A percentile compares a stretch with the other conserved stretches of the same genome.
phyloP scores from a whole-genome alignment of 2,888 invertebrate genomes.

The Hypomecis punctinalis region DNA sequence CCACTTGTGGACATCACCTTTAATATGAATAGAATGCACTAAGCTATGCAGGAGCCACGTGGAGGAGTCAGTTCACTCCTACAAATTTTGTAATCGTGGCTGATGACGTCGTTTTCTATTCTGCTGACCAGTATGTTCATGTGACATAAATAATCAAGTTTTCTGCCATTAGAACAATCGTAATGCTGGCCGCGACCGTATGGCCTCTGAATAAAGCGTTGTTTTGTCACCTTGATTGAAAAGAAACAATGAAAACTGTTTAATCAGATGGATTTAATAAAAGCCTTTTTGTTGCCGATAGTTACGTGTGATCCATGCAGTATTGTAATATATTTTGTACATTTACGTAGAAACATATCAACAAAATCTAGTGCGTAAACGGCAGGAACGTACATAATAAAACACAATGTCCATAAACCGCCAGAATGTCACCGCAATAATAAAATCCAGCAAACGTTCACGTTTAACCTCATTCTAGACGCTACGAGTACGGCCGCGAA shows the following conservation, averaged over 20 bases:
- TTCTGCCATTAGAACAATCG: background rate
- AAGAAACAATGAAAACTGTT: slow-evolving; percentile 32
- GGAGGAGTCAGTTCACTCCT: too few species aligned
- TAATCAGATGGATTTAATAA: slow-evolving; percentile 32
- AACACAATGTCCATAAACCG: slow-evolving; percentile 23
- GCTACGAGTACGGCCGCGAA: slow-evolving; percentile 38
- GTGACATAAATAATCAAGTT: background rate
- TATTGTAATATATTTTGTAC: slow-evolving; percentile 2
- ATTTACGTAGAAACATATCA: slow-evolving; percentile 11
- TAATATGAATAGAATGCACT: background rate
- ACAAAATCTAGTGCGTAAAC: slow-evolving; percentile 12
- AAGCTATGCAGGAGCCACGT: background rate
- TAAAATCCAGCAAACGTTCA: slow-evolving; percentile 36
- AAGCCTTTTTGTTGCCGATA: slow-evolving; percentile 21
- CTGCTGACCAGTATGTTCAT: background rate
- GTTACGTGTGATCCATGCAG: background rate
- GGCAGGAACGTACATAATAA: slow-evolving; percentile 12
- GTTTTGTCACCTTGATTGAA: slow-evolving; percentile 29
- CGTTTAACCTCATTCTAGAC: slow-evolving; percentile 31
- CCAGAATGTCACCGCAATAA: slow-evolving; percentile 35
- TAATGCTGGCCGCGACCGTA: slow-evolving; percentile 12
- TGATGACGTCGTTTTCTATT: background rate
- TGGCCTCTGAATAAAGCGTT: slow-evolving; percentile 19
- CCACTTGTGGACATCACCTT: too few species aligned
- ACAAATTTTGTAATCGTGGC: too few species aligned